phyloP scores from a whole-genome alignment of 2,113 vertebrate species.

The Grallaria varia region DNA sequence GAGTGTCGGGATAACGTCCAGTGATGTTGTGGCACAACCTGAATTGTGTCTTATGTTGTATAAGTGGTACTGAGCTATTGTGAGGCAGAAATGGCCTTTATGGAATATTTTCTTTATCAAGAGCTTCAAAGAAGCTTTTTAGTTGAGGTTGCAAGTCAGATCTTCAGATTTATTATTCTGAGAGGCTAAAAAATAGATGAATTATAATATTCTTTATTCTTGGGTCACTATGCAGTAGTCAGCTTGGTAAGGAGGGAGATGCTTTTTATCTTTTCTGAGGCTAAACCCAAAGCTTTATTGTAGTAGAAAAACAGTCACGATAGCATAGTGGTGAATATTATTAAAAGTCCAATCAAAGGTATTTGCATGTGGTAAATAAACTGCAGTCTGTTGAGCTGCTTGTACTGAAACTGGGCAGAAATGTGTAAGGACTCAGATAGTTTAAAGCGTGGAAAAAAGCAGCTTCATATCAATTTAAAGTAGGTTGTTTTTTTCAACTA shows the following conservation, averaged over 20 bases:
- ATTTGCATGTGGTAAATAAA: not conserved
- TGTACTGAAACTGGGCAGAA: not conserved
- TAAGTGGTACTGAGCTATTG: not conserved
- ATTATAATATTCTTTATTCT: not conserved
- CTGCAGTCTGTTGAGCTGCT: not conserved
- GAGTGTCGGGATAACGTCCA: not conserved
- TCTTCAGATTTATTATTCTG: constrained; percentile 37
- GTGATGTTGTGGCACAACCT: not conserved
- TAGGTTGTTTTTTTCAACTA: not conserved
- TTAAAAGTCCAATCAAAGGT: not conserved
- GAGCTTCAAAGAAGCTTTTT: constrained; percentile 39
- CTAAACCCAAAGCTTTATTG: not conserved
- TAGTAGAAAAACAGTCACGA: not conserved
- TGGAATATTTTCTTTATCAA: constrained; percentile 28
- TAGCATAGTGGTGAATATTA: not conserved
- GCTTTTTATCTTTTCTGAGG: not conserved
- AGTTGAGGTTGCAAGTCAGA: constrained; percentile 1
- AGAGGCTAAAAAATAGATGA: constrained; percentile 1
- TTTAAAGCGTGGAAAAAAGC: not conserved
- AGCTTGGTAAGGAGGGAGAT: not conserved
- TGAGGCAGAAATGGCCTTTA: constrained; percentile 10
- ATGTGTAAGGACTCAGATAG: not conserved
- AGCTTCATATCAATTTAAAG: not conserved
- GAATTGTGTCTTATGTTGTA: not conserved
- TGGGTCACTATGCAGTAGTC: not conserved